Percentiles rank a stretch among this genome's conserved stretches.
phyloP scores from a whole-genome alignment of 2,888 invertebrate species.

The Rhogogaster chlorosoma region DNA sequence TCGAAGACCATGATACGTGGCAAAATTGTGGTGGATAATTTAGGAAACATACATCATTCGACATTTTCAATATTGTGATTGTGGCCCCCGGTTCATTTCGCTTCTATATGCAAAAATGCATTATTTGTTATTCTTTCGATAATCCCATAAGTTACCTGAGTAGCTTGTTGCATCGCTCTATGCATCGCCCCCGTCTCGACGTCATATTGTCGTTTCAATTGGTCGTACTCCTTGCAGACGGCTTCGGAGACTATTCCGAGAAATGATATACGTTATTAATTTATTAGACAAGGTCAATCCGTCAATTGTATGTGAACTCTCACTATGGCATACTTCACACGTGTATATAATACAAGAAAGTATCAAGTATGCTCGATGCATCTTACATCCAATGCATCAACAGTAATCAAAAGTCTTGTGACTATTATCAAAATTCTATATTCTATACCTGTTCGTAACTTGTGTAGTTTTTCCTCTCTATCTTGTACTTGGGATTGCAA shows the following conservation, averaged over 20 bases:
- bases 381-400: background rate
- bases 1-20: background rate
- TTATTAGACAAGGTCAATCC: conserved; percentile 20
- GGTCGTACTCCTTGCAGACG: conserved; percentile 87
- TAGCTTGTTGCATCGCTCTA: conserved; percentile 85
- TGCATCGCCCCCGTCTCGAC: conserved; percentile 87
- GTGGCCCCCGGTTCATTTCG: background rate
- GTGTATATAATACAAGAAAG: background rate
- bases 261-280: conserved; percentile 36
- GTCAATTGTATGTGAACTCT: conserved; percentile 25
- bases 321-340: conserved; percentile 34
- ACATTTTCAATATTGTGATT: background rate
- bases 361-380: background rate
- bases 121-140: background rate
- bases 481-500: conserved; percentile 82
- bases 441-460: conserved; percentile 77
- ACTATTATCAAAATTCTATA: background rate
- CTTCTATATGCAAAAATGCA: background rate
- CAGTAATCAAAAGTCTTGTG: background rate
- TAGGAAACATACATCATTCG: background rate
- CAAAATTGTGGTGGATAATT: background rate
- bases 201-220: conserved; percentile 86
- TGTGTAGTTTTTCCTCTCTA: conserved; percentile 82
- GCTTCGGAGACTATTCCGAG: conserved; percentile 84
- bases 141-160: conserved; percentile 67